These are phyloP conservation scores for Ethmia dodecea DNA, from an alignment of 2,888 invertebrate genomes.

Conservation along the genomic window DNA sequence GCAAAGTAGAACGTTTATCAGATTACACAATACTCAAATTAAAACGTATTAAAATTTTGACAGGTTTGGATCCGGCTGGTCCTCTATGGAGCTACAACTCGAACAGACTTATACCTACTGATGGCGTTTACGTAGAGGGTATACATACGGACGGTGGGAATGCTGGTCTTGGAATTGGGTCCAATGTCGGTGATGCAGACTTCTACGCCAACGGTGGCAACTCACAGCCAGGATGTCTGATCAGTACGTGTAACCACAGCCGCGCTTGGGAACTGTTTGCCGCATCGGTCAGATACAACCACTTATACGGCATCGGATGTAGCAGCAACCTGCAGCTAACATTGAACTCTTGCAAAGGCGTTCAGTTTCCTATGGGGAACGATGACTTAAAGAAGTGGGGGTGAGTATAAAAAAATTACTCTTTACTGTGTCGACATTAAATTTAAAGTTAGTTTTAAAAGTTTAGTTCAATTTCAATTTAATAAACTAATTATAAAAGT, in stretches of 20 bases:
- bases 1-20: no score
- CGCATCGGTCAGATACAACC: conserved; percentile 29
- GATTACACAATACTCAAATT: no score
- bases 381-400: conserved; percentile 29
- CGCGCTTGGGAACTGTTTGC: conserved; percentile 39
- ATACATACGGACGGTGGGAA: conserved; percentile 47
- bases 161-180: conserved; percentile 58
- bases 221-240: conserved; percentile 31
- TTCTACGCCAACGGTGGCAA: conserved; percentile 74
- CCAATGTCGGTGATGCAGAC: conserved; percentile 63
- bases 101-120: conserved; percentile 28
- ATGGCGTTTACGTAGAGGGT: conserved; percentile 34
- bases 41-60: no score
- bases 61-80: conserved; percentile 42
- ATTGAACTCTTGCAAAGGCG: conserved; percentile 27
- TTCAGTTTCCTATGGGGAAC: conserved; percentile 32
- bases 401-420: no score
- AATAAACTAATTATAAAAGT: no score
- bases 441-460: no score
- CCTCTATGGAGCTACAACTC: conserved; percentile 29
- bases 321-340: conserved; percentile 23
- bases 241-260: conserved; percentile 33
- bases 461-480: no score
- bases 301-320: conserved; percentile 30
- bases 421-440: no score